Base-by-base conservation (phyloP, 2,113 vertebrate species). In the Istiophorus platypterus region DNA sequence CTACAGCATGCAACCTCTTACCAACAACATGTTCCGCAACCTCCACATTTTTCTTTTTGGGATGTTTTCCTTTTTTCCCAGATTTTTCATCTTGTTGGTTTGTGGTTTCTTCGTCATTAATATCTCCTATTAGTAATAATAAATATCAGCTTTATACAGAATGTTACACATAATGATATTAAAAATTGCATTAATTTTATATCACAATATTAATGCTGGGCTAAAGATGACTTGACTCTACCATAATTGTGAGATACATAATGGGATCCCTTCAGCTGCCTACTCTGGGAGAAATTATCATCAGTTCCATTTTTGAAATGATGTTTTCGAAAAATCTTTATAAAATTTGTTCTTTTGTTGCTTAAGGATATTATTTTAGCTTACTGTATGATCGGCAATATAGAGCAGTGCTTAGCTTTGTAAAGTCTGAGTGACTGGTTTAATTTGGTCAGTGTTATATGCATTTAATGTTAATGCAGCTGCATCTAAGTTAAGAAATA, bases 1-100 rank as follows among this genome's bases (percentile, higher is more conserved):
- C 41, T 57, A 12, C 37, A 64, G 15, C 78, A 76, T 93, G 88
- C 85, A 73, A n/a, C 75, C 69, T 75, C 91, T 92, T 93, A 93
- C 92, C 84, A 87, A 87, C 88, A 57, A 75, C 72, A 20, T 79
- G 29, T 66, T 90, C 85, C 84, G 81, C 81, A 61, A 67, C 12
- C 22, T 26, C 64, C 68, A 65, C 72, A 74, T 42, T 70, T 81
- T n/a, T 80, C 78, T 72, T 90, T 91, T 29, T 91, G 29, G 8
- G 24, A 56, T 14, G 57, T 73, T 86, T 89, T 84, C 63, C 68
- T 72, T 85, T 91, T 85, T 82, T 81, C 61, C 49, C 42, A 65
- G 90, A 72, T 41, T 78, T 85, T 78, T 72, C 84, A 76, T 64
- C 82, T 74, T 59, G 37, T 78, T 84, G 62, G 57, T 78, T 75